Conservation (phyloP, 2,113 vertebrate genomes). For the Rhinoderma darwinii region DNA sequence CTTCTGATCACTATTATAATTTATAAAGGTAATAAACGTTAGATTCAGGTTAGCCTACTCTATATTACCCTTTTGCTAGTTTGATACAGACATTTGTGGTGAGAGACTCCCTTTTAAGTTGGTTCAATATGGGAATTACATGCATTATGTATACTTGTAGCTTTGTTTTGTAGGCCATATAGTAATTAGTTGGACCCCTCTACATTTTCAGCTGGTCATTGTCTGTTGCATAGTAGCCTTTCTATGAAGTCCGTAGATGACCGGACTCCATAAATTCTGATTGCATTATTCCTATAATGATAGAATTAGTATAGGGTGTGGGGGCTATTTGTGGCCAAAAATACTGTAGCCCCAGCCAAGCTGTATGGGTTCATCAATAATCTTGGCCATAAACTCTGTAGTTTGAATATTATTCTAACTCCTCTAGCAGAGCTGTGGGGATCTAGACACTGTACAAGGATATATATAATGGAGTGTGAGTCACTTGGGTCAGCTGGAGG, state of each 20-base stretch:
- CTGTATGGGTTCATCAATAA: not conserved
- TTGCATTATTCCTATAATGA: not conserved
- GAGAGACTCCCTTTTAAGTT: no score
- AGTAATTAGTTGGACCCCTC: no score
- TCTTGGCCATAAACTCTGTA: not conserved
- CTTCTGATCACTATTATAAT: no score
- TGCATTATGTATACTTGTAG: no score
- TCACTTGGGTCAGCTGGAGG: not conserved
- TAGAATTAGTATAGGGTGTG: not conserved
- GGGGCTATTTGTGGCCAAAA: not conserved
- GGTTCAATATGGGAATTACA: no score
- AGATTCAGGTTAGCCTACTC: no score
- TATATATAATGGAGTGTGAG: not conserved
- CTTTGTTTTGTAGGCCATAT: no score
- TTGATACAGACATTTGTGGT: no score
- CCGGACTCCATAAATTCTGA: not conserved
- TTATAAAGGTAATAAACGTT: no score
- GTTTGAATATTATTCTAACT: not conserved
- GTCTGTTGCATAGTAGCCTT: not conserved
- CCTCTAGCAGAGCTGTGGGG: not conserved
- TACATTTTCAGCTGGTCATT: no score
- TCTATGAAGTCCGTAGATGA: not conserved
- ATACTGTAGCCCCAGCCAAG: not conserved
- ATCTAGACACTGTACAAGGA: not conserved
- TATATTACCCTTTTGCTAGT: no score